Conservation (phyloP, 2,888 invertebrate species). For the Tuta absoluta region DNA sequence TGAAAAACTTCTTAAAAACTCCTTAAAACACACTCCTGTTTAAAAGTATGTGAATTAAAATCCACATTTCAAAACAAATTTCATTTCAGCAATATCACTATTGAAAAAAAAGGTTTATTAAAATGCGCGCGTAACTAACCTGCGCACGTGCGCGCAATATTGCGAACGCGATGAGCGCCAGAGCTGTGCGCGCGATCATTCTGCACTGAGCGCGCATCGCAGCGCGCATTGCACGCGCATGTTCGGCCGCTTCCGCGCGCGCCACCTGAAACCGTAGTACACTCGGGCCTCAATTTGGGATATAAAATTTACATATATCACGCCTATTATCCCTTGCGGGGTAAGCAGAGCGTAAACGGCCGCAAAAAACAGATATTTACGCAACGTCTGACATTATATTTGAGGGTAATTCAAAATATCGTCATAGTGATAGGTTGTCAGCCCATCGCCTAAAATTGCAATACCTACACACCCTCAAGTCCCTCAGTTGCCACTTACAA, state of each 20-base stretch:
- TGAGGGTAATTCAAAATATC: too few relatives aligned
- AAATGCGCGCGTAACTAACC: slow-evolving; percentile 42
- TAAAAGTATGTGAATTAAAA: neutral
- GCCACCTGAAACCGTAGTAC: neutral
- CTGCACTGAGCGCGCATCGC: slow-evolving; percentile 46
- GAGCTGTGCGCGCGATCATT: slow-evolving; percentile 51
- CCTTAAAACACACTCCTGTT: neutral
- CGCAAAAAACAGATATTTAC: too few relatives aligned
- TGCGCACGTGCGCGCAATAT: slow-evolving; percentile 46
- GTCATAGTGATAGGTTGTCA: too few relatives aligned
- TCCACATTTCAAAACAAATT: slow-evolving; percentile 2
- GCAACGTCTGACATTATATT: too few relatives aligned
- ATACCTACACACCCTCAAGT: too few relatives aligned
- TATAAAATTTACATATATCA: too few relatives aligned
- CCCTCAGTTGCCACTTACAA: too few relatives aligned
- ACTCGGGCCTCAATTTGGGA: too few relatives aligned
- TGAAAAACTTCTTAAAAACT: neutral
- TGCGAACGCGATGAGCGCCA: slow-evolving; percentile 48
- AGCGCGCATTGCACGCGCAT: slow-evolving; percentile 27
- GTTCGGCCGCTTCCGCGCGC: neutral
- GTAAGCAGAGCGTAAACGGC: too few relatives aligned
- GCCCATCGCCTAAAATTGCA: too few relatives aligned
- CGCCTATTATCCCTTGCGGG: too few relatives aligned
- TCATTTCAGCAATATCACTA: neutral
- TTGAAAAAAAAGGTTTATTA: too few relatives aligned